phyloP scores from a whole-genome alignment of 2,797 vertebrate genomes.

The Pseudochirops corinnae region DNA sequence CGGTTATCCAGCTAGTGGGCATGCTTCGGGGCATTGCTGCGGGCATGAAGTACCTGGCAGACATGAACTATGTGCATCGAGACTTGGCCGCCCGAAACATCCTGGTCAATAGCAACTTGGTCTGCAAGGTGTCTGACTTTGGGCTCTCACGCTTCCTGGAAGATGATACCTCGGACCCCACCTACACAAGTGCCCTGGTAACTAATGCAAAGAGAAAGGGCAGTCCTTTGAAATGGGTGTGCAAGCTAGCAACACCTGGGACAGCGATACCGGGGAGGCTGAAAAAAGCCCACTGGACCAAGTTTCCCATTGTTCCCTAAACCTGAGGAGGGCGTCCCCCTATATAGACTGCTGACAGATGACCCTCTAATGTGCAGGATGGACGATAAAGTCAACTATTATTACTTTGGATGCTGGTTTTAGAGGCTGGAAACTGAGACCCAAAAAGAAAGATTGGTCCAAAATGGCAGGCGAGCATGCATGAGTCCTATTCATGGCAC shows the following conservation, averaged over 20 bases:
- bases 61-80: slow-evolving; percentile 98
- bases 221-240: neutral
- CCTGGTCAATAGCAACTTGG: slow-evolving; percentile 98
- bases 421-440: neutral
- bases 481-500: neutral
- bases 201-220: slow-evolving; percentile 58
- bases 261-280: neutral
- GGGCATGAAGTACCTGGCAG: slow-evolving; percentile 96
- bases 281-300: neutral
- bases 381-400: neutral
- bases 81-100: slow-evolving; percentile 98
- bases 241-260: neutral
- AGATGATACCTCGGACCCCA: slow-evolving; percentile 97
- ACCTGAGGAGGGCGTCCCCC: neutral
- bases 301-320: neutral
- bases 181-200: slow-evolving; percentile 97
- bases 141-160: slow-evolving; percentile 97
- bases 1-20: slow-evolving; percentile 97
- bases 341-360: neutral
- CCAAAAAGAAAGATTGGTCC: neutral
- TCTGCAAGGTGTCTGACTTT: slow-evolving; percentile 98
- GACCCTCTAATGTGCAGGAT: neutral
- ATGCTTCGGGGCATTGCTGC: slow-evolving; percentile 96
- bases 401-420: neutral
- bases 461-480: neutral